Percentiles rank a stretch among this genome's conserved stretches.
These are phyloP conservation scores for Helicolenus hilgendorfi DNA, from an alignment of 2,797 vertebrate species.

Conservation along the genomic window DNA sequence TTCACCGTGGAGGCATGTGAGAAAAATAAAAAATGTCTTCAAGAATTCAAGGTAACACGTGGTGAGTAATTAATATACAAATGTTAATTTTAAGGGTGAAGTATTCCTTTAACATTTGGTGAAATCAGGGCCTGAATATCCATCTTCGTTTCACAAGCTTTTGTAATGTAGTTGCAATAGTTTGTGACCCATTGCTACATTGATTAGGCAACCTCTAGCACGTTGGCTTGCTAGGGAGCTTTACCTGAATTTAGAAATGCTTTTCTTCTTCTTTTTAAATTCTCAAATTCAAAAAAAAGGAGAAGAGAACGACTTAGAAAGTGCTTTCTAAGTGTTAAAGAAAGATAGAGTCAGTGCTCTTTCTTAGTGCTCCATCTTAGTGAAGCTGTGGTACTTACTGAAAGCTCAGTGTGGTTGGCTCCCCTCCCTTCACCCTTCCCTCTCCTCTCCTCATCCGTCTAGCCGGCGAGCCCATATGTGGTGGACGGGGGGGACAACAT, in stretches of 20 bases:
- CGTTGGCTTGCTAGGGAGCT: neutral
- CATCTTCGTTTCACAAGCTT: neutral
- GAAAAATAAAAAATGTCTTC: no score
- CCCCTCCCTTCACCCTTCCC: neutral
- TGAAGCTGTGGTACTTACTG: conserved; percentile 34
- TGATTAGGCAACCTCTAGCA: neutral
- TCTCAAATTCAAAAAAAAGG: neutral
- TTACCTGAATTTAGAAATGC: neutral
- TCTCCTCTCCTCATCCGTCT: conserved; percentile 51
- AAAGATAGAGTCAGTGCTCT: neutral
- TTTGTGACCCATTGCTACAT: neutral
- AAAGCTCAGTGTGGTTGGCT: neutral
- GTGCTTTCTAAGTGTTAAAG: neutral
- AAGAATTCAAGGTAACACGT: no score
- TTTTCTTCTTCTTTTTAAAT: neutral
- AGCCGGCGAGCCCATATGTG: conserved; percentile 23
- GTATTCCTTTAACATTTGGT: neutral
- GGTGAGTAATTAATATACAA: no score
- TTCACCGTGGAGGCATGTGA: neutral
- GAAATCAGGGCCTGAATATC: neutral
- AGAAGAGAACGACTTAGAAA: neutral
- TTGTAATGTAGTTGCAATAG: neutral
- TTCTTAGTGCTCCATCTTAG: conserved; percentile 9
- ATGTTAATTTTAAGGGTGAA: neutral
- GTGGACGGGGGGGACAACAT: conserved; percentile 43